These are phyloP conservation scores for Caenorhabditis tropicalis DNA, from an alignment of 1,140 invertebrate genomes.

Conservation along the genomic window DNA sequence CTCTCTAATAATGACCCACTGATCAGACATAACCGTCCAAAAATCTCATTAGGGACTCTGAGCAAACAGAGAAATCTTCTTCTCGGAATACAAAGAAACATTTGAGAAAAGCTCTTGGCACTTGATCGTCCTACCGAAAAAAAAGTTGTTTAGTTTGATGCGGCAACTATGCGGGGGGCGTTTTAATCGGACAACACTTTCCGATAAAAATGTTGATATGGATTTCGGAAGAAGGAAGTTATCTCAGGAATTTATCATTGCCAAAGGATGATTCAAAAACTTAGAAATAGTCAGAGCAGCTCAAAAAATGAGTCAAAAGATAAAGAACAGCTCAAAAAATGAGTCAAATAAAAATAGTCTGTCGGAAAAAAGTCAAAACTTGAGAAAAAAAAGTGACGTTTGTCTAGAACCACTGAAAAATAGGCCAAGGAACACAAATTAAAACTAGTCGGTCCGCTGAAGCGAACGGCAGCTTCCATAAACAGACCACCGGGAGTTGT, in stretches of 20 bases:
- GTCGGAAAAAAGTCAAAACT: no score
- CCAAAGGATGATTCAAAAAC: no score
- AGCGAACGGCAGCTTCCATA: constrained; percentile 31
- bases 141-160: constrained; percentile 23
- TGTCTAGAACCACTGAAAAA: no score
- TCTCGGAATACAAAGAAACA: constrained; percentile 29
- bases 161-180: neutral
- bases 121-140: neutral
- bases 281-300: no score
- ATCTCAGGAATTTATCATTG: no score
- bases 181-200: constrained; percentile 6
- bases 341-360: no score
- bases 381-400: no score
- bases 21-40: neutral
- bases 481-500: constrained; percentile 33
- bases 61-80: neutral
- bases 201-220: neutral
- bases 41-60: neutral
- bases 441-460: constrained; percentile 41
- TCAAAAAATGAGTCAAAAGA: neutral
- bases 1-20: no score
- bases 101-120: constrained; percentile 29
- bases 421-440: constrained; percentile 17
- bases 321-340: no score
- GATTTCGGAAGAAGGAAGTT: no score